Base-by-base conservation (phyloP, 2,888 invertebrate genomes). In the Tethea ocularis region DNA sequence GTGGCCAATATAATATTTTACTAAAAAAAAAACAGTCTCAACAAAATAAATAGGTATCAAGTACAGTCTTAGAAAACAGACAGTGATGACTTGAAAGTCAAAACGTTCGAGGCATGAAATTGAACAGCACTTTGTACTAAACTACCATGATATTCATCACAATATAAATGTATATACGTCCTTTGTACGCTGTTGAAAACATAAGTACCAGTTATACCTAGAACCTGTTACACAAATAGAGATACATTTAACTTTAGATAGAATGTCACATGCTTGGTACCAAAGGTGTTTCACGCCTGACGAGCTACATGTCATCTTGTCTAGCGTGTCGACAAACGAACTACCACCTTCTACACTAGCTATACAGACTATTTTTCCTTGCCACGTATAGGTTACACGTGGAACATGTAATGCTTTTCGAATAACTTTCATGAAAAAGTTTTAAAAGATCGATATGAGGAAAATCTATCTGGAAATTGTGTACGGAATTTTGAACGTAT, bases 231-330 rank as follows among this genome's bases (percentile, higher is more conserved):
- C 13, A 33, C 33, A 33, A 33, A 13, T 33, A 33, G 13, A 29
- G 8, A 33, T 13, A 10, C 29, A 29, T 53, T 29, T 11, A 33
- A 29, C 26, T n/a, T 52, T 29, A n/a, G 29, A 52, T 23, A 24
- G 23, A 26, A 53, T 53, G 29, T 29, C 53, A 53, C 29, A 53
- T 29, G 33, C 29, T 53, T 23, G 29, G 10, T 46, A 46, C 46
- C 54, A 22, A 36, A 54, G 54, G 54, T 54, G 29, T 17, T 54
- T 54, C 54, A 54, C 36, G 54, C 20, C 20, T 54, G 20, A 22
- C 1, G 20, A 33, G 11, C 15, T 36, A 11, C 20, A 6, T 13
- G 22, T 54, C 33, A 54, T 36, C 7, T n/a, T 26, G 33, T 29
- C 52, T 8, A 26, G 15, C 17, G 17, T 26, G 29, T 17, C 36